Conservation (phyloP, 2,888 invertebrate genomes). For the Monochamus alternatus region DNA sequence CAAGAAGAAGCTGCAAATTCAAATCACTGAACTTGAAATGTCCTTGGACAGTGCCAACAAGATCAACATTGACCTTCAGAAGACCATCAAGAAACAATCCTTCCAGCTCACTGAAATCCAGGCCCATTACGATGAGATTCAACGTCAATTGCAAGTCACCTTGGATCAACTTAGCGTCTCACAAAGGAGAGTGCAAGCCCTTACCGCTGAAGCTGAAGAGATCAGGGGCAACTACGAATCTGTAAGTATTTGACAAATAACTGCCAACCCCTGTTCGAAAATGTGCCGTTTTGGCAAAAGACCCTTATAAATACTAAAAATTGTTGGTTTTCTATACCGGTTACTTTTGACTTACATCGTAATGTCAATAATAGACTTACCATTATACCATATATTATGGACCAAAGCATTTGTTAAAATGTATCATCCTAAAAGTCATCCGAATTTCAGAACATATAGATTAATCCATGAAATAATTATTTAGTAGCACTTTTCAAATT, state of each 20-base stretch:
- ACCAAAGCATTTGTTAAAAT: no score
- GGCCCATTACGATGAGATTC: slow-evolving; percentile 96
- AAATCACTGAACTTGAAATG: slow-evolving; percentile 97
- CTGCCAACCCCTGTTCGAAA: no score
- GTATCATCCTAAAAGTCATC: no score
- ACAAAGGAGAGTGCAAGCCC: slow-evolving; percentile 91
- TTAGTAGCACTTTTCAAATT: no score
- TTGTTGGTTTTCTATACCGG: no score
- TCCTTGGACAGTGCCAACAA: slow-evolving; percentile 98
- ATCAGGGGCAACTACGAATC: slow-evolving; percentile 91
- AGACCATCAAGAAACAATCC: slow-evolving; percentile 98
- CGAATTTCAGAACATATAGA: no score
- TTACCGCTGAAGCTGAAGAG: slow-evolving; percentile 97
- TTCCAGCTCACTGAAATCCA: slow-evolving; percentile 92
- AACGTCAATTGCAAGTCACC: slow-evolving; percentile 95
- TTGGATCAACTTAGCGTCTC: slow-evolving; percentile 94
- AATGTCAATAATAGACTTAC: no score
- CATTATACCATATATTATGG: no score
- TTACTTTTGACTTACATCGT: no score
- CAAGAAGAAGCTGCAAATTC: slow-evolving; percentile 99
- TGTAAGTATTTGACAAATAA: slow-evolving; percentile 70
- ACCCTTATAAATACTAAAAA: no score
- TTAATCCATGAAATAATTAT: no score
- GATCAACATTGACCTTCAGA: slow-evolving; percentile 97
- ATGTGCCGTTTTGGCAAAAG: no score